Percentiles rank a stretch among this genome's conserved stretches.
Evolutionary conservation across 2,797 vertebrate genomes (phyloP).

Genomic region (Syndactyla subalaris): DNA sequence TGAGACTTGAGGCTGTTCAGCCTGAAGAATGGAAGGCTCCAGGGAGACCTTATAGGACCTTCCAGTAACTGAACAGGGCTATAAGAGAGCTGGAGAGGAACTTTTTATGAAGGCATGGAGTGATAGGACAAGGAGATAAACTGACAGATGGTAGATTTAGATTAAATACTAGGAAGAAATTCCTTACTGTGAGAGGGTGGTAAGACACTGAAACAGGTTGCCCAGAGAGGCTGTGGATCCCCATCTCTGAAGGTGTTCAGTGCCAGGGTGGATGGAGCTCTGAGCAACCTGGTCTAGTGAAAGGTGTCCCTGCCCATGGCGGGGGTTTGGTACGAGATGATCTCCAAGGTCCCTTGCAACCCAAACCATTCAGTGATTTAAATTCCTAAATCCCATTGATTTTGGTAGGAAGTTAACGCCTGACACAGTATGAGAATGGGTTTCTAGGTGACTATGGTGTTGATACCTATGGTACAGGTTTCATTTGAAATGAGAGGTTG

Average conservation of each 20-base stretch:
- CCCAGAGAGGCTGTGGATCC: neutral
- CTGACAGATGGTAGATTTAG: neutral
- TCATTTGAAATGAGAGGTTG: neutral
- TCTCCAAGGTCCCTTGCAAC: accelerated
- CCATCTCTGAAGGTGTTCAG: neutral
- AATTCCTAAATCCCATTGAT: neutral
- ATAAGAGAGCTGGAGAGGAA: neutral
- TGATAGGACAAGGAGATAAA: neutral
- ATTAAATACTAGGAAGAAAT: neutral
- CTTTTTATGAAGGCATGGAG: neutral
- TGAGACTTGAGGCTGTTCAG: neutral
- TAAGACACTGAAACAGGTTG: neutral
- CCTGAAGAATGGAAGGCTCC: neutral
- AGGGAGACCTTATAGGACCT: neutral
- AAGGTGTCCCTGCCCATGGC: neutral
- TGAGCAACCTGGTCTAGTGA: neutral
- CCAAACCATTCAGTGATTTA: neutral
- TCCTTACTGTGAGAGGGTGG: neutral
- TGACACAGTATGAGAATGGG: neutral
- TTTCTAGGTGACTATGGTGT: neutral
- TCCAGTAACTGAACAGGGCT: neutral
- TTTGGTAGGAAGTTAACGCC: neutral
- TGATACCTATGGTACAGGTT: neutral
- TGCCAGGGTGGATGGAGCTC: neutral
- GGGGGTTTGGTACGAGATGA: neutral